Evolutionary conservation across 2,797 vertebrate species (phyloP), one percentile per base, ranked within the genome.

Genomic region (Oceanodroma leucorhoa): DNA sequence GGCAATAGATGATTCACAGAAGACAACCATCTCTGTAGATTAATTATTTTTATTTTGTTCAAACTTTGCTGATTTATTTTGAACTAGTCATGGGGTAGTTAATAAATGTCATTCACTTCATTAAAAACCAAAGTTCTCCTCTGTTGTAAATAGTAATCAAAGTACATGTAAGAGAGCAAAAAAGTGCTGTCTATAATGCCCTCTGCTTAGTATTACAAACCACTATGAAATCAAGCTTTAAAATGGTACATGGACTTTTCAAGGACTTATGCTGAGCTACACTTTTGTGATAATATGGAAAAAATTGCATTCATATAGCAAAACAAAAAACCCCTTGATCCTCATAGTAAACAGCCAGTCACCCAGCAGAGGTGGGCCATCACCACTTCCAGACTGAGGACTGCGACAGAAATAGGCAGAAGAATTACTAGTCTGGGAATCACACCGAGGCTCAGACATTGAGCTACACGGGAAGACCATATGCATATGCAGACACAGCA

Each of bases 101-200:
- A 96, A 96, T 96, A 98, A 98, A 98, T 98, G 96, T 96, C 98
- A 98, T 96, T 96, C 80, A 94, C 89, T 94, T 97, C 83, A 97
- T 98, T 97, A 98, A 97, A 92, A 97, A 91, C 8, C 48, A 41
- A 97, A 95, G 36, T 96, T 97, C 57, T 94, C 26, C 89, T 89
- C 75, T 93, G 24, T 87, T 95, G 46, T 53, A 96, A 97, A 94
- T n/a, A 97, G 50, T 84, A 96, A 95, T 90, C 76, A 73, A 89
- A 95, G 51, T 41, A 86, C 10, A 34, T 24, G 54, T 72, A 90
- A 38, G 34, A 90, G 20, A 94, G 46, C 21, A 65, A 72, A 87
- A 77, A 30, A 66, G 8, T 54, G 30, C 9, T 70, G 10, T 24
- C 36, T 71, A 9, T 32, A 87, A 60, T 40, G 30, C 8, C 4